A percentile compares a stretch with the other conserved stretches of the same genome.
Evolutionary conservation across 2,888 invertebrate genomes (phyloP).

Genomic region (Nysson spinosus): DNA sequence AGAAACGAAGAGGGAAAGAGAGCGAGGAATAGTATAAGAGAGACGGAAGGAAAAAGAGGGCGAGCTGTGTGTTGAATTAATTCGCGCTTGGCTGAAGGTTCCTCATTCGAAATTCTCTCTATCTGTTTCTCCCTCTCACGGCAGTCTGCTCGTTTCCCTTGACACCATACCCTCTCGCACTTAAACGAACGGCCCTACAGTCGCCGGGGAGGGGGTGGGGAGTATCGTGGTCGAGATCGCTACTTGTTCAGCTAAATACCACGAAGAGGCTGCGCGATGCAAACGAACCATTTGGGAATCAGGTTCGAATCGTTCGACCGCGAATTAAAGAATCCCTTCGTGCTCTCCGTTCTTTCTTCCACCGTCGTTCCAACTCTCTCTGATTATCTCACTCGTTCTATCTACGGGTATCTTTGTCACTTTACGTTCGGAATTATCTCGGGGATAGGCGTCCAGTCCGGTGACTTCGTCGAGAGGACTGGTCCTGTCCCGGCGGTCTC

Average conservation of each 20-base stretch:
- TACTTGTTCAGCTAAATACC: constrained; percentile 62
- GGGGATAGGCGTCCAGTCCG: constrained; percentile 57
- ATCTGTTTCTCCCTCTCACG: constrained; percentile 51
- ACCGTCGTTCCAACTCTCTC: background rate
- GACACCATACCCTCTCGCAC: constrained; percentile 20
- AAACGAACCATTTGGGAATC: constrained; percentile 67
- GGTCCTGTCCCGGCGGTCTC: constrained; percentile 48
- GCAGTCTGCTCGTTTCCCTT: constrained; percentile 44
- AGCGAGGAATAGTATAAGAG: constrained; percentile 7
- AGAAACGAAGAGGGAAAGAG: constrained; percentile 10
- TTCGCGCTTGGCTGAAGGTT: constrained; percentile 73
- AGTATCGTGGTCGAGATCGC: constrained; percentile 60
- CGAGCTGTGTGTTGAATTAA: constrained; percentile 72
- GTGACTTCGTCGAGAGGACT: constrained; percentile 59
- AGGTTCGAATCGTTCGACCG: constrained; percentile 42
- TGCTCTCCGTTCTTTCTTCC: background rate
- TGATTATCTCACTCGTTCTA: constrained; percentile 5
- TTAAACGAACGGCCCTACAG: constrained; percentile 19
- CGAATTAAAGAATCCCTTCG: constrained; percentile 50
- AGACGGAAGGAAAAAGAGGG: constrained; percentile 9
- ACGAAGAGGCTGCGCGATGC: constrained; percentile 55
- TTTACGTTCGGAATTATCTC: constrained; percentile 51
- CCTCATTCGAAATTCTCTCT: constrained; percentile 61
- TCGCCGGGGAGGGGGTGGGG: constrained; percentile 39
- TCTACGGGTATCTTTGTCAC: constrained; percentile 35